These are phyloP conservation scores for Xestia xanthographa DNA, from an alignment of 2,888 invertebrate genomes.

Conservation along the genomic window DNA sequence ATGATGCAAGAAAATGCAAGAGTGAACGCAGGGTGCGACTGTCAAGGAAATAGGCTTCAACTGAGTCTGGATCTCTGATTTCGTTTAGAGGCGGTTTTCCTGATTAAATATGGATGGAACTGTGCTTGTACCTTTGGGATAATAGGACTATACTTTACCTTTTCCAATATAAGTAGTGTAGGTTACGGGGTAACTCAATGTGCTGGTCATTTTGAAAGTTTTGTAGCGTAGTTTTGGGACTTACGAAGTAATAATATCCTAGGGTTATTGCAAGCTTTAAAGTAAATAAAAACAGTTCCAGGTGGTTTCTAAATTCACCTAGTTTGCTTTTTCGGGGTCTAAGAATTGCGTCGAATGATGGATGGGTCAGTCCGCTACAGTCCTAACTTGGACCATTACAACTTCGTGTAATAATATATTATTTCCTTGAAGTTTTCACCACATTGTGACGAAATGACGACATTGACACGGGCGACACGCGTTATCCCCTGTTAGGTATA, in stretches of 20 bases:
- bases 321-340: neutral
- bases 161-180: neutral
- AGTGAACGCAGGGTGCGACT: neutral
- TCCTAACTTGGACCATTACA: neutral
- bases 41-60: neutral
- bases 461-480: neutral
- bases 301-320: neutral
- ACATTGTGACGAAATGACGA: constrained; percentile 18
- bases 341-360: neutral
- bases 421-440: constrained; percentile 21
- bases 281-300: neutral
- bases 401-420: neutral
- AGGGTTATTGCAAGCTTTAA: neutral
- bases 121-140: neutral
- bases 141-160: neutral
- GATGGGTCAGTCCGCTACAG: neutral
- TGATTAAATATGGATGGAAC: neutral
- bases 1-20: constrained; percentile 44
- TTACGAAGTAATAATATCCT: neutral
- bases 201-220: neutral
- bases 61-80: neutral
- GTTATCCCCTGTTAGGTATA: neutral
- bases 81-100: neutral
- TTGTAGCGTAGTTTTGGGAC: neutral
- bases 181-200: neutral